Base-by-base conservation (phyloP, 2,888 invertebrate species). In the Lepidocyrtoides sp. region DNA sequence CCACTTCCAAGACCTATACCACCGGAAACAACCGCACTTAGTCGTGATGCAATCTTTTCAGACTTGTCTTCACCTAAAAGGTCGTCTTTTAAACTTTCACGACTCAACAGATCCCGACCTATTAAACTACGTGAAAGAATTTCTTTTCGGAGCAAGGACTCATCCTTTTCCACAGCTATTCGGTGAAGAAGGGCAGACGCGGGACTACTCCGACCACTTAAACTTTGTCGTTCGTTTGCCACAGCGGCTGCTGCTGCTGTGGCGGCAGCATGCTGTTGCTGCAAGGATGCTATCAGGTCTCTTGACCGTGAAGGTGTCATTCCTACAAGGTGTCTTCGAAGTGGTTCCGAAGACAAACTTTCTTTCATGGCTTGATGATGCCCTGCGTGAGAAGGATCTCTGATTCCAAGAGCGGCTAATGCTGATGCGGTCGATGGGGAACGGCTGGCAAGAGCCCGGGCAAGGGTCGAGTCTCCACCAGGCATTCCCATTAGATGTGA, bases 391-490 rank as follows among this genome's bases (percentile, higher is more conserved):
- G 89, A 81, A 54, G 86, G 91, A n/a, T 91, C 91, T 60, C 92
- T 79, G 29, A 93, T 91, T 36, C 94, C 94, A 23, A 94, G 89
- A 63, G 94, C 94, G 41, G 93, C 93, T 51, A 94, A 90, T 81
- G 94, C 93, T 29, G 93, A 92, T 12, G 94, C 86, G 29, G 93
- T 91, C 5, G 94, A 94, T 12, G 93, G 94, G 72, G 93, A 93
- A 26, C 94, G 92, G 44, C 93, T 92, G 32, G 94, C 94, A 29
- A 94, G 92, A 36, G 94, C 94, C 85, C 97, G 96, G 94, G 97
- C 97, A 89, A 97, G 95, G 1, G 97, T 97, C n/a, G 94, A 94
- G 94, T 96, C 96, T 48, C 97, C 96, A 75, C 93, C 94, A 36
- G 92, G 94, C 57, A 94, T 86, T 79, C 93, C 94, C 72, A 91